These are phyloP conservation scores for Cephus sareptanus DNA, from an alignment of 2,888 invertebrate species.

Conservation along the genomic window DNA sequence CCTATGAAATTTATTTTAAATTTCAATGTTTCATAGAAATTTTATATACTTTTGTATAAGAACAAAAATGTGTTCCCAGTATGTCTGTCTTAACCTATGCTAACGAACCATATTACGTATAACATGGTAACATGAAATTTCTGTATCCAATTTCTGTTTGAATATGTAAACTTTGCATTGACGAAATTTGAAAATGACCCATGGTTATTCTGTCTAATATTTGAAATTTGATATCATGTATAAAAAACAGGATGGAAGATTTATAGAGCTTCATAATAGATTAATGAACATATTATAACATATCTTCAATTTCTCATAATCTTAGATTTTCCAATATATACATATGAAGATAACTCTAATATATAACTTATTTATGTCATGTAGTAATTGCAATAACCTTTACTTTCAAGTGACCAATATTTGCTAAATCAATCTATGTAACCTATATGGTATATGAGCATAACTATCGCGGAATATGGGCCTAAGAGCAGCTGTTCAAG, in stretches of 20 bases:
- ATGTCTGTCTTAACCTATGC: slow-evolving; percentile 23
- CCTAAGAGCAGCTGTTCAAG: slow-evolving; percentile 80
- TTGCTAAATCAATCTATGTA: slow-evolving; percentile 28
- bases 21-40: slow-evolving; percentile 1
- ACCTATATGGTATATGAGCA: slow-evolving; percentile 38
- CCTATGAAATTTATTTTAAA: slow-evolving; percentile 6
- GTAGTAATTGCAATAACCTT: background rate
- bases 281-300: background rate
- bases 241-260: background rate
- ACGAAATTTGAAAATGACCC: background rate
- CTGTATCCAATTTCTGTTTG: background rate
- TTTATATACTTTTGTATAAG: background rate
- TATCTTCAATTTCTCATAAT: background rate
- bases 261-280: background rate
- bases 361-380: background rate
- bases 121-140: background rate
- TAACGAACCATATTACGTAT: slow-evolving; percentile 8
- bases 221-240: background rate
- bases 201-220: background rate
- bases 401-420: background rate
- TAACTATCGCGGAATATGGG: slow-evolving; percentile 71
- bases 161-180: background rate
- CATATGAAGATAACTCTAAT: background rate
- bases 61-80: background rate
- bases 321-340: background rate